Conservation (phyloP, 1,140 invertebrate species). For the Aricia agestis region DNA sequence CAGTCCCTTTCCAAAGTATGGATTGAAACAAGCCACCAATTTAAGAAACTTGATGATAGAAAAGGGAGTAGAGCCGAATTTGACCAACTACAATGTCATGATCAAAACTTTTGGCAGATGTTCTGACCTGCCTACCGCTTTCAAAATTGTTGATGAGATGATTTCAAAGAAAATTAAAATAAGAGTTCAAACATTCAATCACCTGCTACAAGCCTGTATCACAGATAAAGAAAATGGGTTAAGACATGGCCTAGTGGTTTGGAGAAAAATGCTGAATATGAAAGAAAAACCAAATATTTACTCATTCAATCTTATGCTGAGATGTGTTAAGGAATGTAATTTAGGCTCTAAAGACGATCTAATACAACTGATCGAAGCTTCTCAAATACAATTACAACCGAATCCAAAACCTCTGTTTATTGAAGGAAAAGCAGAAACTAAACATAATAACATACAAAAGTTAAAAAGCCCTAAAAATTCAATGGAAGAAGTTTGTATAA, state of each 20-base stretch:
- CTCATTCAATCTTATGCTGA: conserved; percentile 89
- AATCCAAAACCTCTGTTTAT: not conserved
- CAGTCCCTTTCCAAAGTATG: conserved; percentile 81
- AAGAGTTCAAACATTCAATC: conserved; percentile 84
- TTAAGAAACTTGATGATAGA: conserved; percentile 82
- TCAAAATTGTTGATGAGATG: conserved; percentile 91
- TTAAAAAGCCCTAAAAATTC: too few relatives aligned
- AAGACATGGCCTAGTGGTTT: conserved; percentile 87
- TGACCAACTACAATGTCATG: conserved; percentile 90
- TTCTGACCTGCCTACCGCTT: conserved; percentile 85
- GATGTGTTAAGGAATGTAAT: conserved; percentile 86
- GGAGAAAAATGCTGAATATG: conserved; percentile 85
- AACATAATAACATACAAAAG: not conserved
- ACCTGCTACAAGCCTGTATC: conserved; percentile 89
- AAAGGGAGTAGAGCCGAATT: conserved; percentile 82
- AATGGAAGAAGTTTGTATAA: not conserved
- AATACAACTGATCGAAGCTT: conserved; percentile 38
- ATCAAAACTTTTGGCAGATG: conserved; percentile 93
- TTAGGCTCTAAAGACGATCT: conserved; percentile 81
- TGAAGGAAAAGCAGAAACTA: not conserved
- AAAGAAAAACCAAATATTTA: conserved; percentile 82
- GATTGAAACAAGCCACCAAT: conserved; percentile 79
- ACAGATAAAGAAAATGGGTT: conserved; percentile 87
- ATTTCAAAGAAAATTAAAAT: conserved; percentile 79
- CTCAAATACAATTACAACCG: not conserved